Base-by-base conservation (phyloP, 2,888 invertebrate species). In the Blera fallax region DNA sequence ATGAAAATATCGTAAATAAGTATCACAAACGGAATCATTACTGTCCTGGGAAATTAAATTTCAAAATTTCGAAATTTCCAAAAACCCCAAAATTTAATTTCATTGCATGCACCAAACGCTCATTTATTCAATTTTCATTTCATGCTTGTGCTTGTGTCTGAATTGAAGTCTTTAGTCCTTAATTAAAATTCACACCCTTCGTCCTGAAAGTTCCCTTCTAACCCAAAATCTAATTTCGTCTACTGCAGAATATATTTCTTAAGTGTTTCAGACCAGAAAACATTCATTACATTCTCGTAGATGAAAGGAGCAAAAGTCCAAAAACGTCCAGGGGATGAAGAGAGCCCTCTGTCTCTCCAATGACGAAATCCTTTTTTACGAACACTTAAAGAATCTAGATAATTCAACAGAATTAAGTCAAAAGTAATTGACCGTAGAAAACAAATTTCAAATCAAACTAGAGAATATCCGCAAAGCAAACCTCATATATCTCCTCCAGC, bases 401-500 rank as follows among this genome's bases (percentile, higher is more conserved):
- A 79, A 84, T 84, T 84, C 74, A 80, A 70, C 50, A 45, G 70
- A 73, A 79, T 79, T 65, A 74, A 79, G 70, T 84, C 69, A 80
- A 80, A n/a, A 65, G 70, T 84, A 80, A 84, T 80, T 80, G 84
- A 80, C 80, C 80, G 58, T 65, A 77, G 70, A 60, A 77, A 70
- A 65, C 80, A 74, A 43, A 69, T 80, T 84, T 65, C 29, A 70
- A 80, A 80, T 70, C 80, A 80, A 74, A 58, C 74, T 52, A 43
- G 43, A 65, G 64, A 67, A 62, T 62, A 73, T 72, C 45, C 48
- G 77, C 34, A 60, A 40, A 14, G 60, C 50, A 69, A 62, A 62
- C 78, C 43, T 43, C 52, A 69, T 34, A 70, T 43, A 62, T 37
- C 37, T 64, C 43, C 43, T 21, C 27, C 10, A 43, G 73, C 52